These are phyloP conservation scores for Anarsia innoxiella DNA, from an alignment of 2,888 invertebrate genomes.

Conservation along the genomic window DNA sequence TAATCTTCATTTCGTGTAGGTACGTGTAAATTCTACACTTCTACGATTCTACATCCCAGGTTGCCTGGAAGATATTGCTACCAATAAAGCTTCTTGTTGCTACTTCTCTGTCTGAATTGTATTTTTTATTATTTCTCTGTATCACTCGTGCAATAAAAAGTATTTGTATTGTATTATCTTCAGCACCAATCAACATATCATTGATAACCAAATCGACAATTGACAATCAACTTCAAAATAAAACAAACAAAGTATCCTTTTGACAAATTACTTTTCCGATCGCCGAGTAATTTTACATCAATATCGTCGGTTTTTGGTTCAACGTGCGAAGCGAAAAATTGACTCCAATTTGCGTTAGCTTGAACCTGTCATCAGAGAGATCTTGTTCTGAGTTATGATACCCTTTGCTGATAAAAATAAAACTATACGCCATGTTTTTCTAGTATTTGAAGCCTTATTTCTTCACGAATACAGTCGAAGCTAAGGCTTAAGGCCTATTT, in stretches of 20 bases:
- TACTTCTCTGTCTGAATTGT: no score
- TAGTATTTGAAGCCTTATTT: background rate
- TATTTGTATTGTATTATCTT: background rate
- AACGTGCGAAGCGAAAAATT: conserved; percentile 1
- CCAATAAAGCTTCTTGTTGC: no score
- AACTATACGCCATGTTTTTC: background rate
- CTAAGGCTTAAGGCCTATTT: background rate
- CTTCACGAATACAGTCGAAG: background rate
- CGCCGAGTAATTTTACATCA: background rate
- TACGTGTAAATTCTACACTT: no score
- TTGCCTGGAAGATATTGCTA: no score
- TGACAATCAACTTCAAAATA: background rate
- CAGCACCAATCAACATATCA: background rate
- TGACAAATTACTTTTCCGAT: background rate
- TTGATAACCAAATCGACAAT: no score
- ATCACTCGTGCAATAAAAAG: background rate
- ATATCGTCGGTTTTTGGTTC: background rate
- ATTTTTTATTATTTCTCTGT: no score
- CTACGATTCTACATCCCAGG: no score
- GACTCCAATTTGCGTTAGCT: conserved; percentile 12
- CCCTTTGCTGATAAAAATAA: conserved; percentile 13
- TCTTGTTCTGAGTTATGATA: conserved; percentile 14
- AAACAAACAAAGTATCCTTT: background rate
- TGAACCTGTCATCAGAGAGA: conserved; percentile 10
- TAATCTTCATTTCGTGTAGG: no score